Evolutionary conservation across 2,888 invertebrate species (phyloP).

Genomic region (Tipula vernalis): DNA sequence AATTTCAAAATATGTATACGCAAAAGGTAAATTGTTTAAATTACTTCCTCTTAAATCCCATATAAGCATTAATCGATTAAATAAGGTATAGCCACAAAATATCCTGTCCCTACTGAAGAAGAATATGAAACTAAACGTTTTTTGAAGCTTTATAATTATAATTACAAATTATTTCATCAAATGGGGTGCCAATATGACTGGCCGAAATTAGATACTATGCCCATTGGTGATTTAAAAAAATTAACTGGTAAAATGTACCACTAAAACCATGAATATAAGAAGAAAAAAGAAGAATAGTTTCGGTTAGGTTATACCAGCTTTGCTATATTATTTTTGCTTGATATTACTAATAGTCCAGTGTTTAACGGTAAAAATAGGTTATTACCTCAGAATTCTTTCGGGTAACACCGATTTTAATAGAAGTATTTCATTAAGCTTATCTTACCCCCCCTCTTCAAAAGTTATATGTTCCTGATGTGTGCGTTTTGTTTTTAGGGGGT

Average conservation of each 20-base stretch:
- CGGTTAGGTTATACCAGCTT: neutral
- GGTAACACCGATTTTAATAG: no score
- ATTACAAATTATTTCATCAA: neutral
- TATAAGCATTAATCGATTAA: neutral
- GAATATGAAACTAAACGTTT: neutral
- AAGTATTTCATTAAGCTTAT: no score
- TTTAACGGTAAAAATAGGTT: no score
- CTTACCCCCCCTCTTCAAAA: no score
- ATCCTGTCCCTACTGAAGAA: neutral
- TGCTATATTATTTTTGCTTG: no score
- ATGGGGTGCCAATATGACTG: neutral
- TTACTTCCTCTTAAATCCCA: neutral
- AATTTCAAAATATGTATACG: slow-evolving; percentile 81
- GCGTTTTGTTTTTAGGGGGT: no score
- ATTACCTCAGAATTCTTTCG: no score
- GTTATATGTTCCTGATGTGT: no score
- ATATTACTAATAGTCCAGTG: no score
- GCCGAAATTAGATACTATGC: neutral
- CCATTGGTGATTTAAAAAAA: neutral
- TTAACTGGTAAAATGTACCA: neutral
- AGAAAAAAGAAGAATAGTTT: neutral
- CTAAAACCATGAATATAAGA: neutral
- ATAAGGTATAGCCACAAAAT: neutral
- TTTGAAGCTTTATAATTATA: neutral
- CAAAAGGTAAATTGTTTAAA: slow-evolving; percentile 48